These are phyloP conservation scores for Campoletis sonorensis DNA, from an alignment of 1,140 invertebrate species.

Conservation along the genomic window DNA sequence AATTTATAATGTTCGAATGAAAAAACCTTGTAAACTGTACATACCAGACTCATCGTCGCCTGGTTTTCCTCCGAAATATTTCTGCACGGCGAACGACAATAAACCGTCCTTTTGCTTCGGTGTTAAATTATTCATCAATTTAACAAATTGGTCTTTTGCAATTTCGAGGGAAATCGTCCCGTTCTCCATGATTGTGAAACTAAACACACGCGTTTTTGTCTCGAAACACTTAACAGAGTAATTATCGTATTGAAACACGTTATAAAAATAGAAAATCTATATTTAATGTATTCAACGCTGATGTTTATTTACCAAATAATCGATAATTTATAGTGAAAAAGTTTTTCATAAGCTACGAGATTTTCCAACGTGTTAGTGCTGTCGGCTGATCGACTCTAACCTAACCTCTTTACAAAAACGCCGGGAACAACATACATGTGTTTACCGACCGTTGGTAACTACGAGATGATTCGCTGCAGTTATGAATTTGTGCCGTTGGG, in stretches of 20 bases:
- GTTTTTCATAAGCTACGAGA: background rate
- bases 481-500: too few relatives aligned
- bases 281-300: background rate
- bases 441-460: too few relatives aligned
- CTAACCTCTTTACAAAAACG: background rate
- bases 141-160: constrained; percentile 54
- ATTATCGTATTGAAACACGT: background rate
- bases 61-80: constrained; percentile 60
- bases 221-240: background rate
- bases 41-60: constrained; percentile 39
- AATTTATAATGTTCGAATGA: background rate
- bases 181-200: constrained; percentile 11
- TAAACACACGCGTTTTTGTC: background rate
- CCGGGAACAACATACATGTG: background rate
- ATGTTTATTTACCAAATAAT: background rate
- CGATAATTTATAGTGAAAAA: background rate
- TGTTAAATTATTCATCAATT: constrained; percentile 56
- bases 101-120: constrained; percentile 57
- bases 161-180: constrained; percentile 43
- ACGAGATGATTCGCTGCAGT: too few relatives aligned
- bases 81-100: constrained; percentile 63
- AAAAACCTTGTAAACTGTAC: constrained; percentile 37
- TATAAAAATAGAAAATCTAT: background rate
- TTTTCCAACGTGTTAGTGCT: background rate
- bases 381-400: background rate